Evolutionary conservation across 2,888 invertebrate genomes (phyloP).

Genomic region (Sarcophaga rosellei): DNA sequence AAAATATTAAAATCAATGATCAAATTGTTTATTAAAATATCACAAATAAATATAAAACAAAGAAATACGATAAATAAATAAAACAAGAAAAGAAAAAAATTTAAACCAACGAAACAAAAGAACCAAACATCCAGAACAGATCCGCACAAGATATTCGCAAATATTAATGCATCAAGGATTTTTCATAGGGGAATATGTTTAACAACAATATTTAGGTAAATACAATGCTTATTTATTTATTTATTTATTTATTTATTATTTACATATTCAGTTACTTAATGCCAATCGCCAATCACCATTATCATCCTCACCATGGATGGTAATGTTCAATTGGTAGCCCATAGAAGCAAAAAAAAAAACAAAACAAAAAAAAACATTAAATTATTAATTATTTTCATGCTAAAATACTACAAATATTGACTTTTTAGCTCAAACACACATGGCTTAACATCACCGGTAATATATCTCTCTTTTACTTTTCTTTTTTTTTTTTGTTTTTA

Average conservation of each 20-base stretch:
- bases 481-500: constrained; percentile 31
- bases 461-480: not conserved
- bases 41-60: constrained; percentile 10
- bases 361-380: not conserved
- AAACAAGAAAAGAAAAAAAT: not conserved
- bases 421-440: not conserved
- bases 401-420: not conserved
- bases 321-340: too few species aligned
- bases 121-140: not conserved
- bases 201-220: constrained; percentile 77
- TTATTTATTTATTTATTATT: constrained; percentile 24
- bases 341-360: not conserved
- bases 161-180: constrained; percentile 66
- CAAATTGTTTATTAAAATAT: constrained; percentile 18
- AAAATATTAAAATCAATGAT: not conserved
- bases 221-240: constrained; percentile 53
- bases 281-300: not conserved
- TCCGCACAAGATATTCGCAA: not conserved
- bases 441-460: not conserved
- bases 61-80: constrained; percentile 11
- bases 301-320: too few species aligned
- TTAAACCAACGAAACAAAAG: not conserved
- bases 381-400: not conserved
- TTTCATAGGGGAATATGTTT: constrained; percentile 78
- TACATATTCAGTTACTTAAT: constrained; percentile 1